These are phyloP conservation scores for Ophion slaviceki DNA, from an alignment of 2,888 invertebrate genomes.

Conservation along the genomic window DNA sequence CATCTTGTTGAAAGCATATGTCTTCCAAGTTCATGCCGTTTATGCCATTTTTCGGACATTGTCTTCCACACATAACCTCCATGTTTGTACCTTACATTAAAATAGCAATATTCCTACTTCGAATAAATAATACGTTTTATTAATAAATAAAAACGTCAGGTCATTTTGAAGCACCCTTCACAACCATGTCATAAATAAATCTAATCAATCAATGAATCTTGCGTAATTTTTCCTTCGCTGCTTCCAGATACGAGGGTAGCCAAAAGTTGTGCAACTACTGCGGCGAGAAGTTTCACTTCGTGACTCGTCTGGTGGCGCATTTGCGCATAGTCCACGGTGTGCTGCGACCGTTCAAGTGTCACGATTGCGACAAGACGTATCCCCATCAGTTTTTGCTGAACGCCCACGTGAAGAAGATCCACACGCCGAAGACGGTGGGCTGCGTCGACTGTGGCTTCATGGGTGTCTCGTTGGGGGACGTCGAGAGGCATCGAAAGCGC, in stretches of 20 bases:
- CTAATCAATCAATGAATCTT: neutral
- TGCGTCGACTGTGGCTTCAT: slow-evolving; percentile 76
- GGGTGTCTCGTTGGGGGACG: slow-evolving; percentile 73
- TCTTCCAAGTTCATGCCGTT: no score
- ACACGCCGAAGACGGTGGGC: slow-evolving; percentile 73
- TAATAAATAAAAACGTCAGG: no score
- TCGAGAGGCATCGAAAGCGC: slow-evolving; percentile 74
- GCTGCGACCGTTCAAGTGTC: slow-evolving; percentile 78
- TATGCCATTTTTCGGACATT: no score
- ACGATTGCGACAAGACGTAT: slow-evolving; percentile 75
- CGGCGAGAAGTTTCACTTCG: slow-evolving; percentile 76
- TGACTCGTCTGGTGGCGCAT: slow-evolving; percentile 77
- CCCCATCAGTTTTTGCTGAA: slow-evolving; percentile 78
- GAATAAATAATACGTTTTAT: no score
- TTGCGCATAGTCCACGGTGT: slow-evolving; percentile 76
- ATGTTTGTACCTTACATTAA: no score
- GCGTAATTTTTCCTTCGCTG: slow-evolving; percentile 57
- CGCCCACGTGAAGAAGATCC: slow-evolving; percentile 77
- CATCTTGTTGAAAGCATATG: no score
- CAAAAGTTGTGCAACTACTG: slow-evolving; percentile 76
- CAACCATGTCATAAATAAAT: no score
- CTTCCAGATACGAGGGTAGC: slow-evolving; percentile 71
- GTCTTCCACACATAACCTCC: no score
- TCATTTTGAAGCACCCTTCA: no score
- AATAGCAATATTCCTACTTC: no score